Base-by-base conservation (phyloP, 2,888 invertebrate genomes). In the Cerceris rybyensis region DNA sequence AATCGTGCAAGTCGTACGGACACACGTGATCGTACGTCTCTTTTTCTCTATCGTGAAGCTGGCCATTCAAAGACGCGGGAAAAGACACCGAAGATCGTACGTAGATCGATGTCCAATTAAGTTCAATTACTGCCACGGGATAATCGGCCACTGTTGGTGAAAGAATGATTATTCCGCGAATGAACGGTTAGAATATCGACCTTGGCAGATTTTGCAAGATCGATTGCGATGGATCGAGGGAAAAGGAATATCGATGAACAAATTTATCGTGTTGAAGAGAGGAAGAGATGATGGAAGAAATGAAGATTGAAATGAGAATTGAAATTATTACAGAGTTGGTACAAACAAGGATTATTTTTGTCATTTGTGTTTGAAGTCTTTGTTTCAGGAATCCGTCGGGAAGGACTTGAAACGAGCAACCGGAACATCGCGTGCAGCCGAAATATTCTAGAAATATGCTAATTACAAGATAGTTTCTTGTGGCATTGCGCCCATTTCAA, bases 401-500 rank as follows among this genome's bases (percentile, higher is more conserved):
- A 77, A 77, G 69, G 55, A 74, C 64, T 81, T 46, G 68, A 74
- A 75, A 75, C 86, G 74, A 81, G 75, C 79, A 75, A 76, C 76
- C 78, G 79, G 82, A 82, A 84, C 82, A 89, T 90, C 89, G 90
- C 90, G 90, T 90, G 90, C 83, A 66, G 75, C 79, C 86, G 80
- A 86, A 89, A 89, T 88, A 87, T 90, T 89, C 89, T 82, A 67
- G 81, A 88, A 90, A 90, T 89, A 89, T 88, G 86, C 84, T 89
- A 88, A 90, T 90, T 86, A 86, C 85, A 81, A 82, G 82, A 86
- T 85, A 86, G 82, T 87, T 88, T 84, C 85, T 85, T 80, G 82
- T 88, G 85, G 79, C 85, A 88, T 81, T 86, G 84, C 81, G 83
- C 81, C 75, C 66, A 81, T 82, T 85, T 83, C 83, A 81, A 71